Base-by-base conservation (phyloP, 2,888 invertebrate species). In the Odontomyia ornata region DNA sequence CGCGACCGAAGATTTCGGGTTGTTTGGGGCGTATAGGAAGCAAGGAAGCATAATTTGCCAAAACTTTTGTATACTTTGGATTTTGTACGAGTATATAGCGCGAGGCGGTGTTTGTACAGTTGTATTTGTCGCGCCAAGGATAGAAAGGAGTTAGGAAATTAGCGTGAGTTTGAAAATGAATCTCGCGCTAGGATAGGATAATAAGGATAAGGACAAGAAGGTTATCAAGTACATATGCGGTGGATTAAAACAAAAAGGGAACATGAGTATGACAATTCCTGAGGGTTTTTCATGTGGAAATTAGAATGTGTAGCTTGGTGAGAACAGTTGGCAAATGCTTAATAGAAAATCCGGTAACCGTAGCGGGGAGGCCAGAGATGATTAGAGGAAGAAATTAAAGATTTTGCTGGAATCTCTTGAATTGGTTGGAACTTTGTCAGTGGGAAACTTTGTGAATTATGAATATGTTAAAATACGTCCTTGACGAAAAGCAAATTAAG, bases 281-380 rank as follows among this genome's bases (percentile, higher is more conserved):
- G 69, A 69, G 47, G 46, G 69, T 46, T 69, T 69, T 65, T 46
- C 47, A 69, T 69, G 69, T 69, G 69, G 23, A 69, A 69, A 69
- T 47, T 69, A 18, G 46, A 47, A 69, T 47, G 47, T 46, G 47
- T 46, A 69, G 69, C 23, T 23, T 69, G 69, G 69, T 69, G 69
- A n/a, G 69, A 69, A 69, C 69, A 69, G 69, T 69, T 69, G 69
- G 46, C 69, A 69, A 69, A 30, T 69, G 43, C 69, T 69, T 69
- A 47, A 69, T 69, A 47, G 69, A 52, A n/a, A 52, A 52, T 52
- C 36, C 36, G 36, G 36, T 9, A 36, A 36, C 36, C 36, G 36
- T 9, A 36, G 5, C 36, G 36, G 9, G 36, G 36, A 36, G 36
- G 36, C 9, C 36, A 9, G 5, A 3, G 36, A 5, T 36, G 36